Evolutionary conservation across 2,113 vertebrate genomes (phyloP).

Genomic region (Pedionomus torquatus): DNA sequence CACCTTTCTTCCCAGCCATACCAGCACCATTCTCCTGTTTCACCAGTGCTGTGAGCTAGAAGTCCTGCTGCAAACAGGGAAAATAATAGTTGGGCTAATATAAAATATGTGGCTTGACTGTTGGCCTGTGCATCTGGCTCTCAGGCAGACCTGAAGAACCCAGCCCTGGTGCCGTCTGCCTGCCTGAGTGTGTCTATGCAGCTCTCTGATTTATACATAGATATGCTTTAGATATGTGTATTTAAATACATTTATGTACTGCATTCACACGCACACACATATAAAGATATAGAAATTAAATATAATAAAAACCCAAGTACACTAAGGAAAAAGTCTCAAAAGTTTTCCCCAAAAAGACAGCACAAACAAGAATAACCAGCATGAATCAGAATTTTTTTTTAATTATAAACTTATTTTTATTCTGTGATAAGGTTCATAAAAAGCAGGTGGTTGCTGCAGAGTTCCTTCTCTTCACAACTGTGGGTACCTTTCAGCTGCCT

Average conservation of each 20-base stretch:
- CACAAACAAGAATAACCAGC: background rate
- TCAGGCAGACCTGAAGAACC: background rate
- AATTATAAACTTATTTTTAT: background rate
- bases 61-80: background rate
- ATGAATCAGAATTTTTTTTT: background rate
- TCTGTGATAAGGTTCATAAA: background rate
- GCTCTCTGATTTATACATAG: background rate
- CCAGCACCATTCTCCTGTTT: background rate
- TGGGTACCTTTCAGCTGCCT: background rate
- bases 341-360: background rate
- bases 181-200: background rate
- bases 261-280: background rate
- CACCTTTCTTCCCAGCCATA: background rate
- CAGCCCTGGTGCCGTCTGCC: background rate
- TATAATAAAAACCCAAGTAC: background rate
- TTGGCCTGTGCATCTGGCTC: background rate
- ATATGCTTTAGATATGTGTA: background rate
- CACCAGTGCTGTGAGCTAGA: background rate
- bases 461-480: background rate
- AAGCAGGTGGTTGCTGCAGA: background rate
- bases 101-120: background rate
- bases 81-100: background rate
- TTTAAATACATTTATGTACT: background rate
- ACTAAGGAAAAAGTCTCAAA: background rate
- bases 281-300: background rate